phyloP scores from a whole-genome alignment of 2,797 vertebrate genomes.

The Coregonus sp. region DNA sequence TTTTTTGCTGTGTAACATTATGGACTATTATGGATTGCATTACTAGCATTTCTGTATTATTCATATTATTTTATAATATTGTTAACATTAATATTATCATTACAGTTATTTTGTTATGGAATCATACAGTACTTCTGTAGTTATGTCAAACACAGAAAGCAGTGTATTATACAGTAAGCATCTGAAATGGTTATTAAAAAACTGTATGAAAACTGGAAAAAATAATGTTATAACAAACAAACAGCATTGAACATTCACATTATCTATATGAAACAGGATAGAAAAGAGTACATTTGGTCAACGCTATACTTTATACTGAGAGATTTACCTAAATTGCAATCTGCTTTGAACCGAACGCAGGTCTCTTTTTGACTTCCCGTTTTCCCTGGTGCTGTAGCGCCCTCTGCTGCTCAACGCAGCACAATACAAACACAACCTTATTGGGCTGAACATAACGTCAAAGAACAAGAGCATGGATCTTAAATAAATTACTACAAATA shows the following conservation, averaged over 20 bases:
- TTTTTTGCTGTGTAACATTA: constrained; percentile 48
- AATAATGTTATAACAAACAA: constrained; percentile 40
- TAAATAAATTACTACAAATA: constrained; percentile 8
- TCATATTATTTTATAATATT: constrained; percentile 18
- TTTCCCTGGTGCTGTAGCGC: constrained; percentile 84
- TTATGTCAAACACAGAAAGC: constrained; percentile 17
- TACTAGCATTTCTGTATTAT: constrained; percentile 32
- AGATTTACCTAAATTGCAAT: constrained; percentile 81
- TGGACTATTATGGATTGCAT: constrained; percentile 51
- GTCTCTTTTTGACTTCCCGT: constrained; percentile 75
- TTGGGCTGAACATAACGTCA: constrained; percentile 62
- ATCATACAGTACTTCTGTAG: background rate
- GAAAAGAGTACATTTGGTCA: constrained; percentile 54
- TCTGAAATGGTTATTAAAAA: constrained; percentile 6
- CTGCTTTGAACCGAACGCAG: constrained; percentile 79
- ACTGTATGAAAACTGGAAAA: constrained; percentile 36
- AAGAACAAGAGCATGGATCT: constrained; percentile 48
- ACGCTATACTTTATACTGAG: constrained; percentile 53
- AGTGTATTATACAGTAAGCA: constrained; percentile 43
- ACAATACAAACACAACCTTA: constrained; percentile 77
- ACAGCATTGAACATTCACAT: constrained; percentile 45
- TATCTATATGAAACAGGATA: constrained; percentile 54
- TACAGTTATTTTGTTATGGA: constrained; percentile 34
- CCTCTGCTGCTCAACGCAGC: constrained; percentile 83
- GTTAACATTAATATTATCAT: constrained; percentile 29